Evolutionary conservation across 2,888 invertebrate genomes (phyloP), one percentile per base, ranked within the genome.

Genomic region (Kuschelorhynchus macadamiae): DNA sequence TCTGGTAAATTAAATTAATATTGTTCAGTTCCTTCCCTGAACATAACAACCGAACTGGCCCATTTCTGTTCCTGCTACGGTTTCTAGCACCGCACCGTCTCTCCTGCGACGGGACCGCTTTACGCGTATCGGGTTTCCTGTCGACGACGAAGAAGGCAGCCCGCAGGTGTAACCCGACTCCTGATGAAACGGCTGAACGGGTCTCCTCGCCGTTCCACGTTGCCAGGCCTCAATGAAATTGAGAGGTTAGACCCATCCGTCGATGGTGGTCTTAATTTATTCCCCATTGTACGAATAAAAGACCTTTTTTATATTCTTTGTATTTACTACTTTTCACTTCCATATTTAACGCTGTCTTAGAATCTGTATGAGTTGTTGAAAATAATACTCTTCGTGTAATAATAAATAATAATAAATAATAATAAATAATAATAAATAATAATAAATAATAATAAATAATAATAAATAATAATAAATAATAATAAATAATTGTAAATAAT

Each of bases 161-260:
- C 80, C 79, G 80, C 80, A 80, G 80, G 80, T 81, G 81, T 76
- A 81, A 81, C 77, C 70, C 73, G 81, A 81, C 78, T 74, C 67
- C 56, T 61, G 59, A 50, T 60, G 66, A 66, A 66, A 59, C 59
- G 60, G 46, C 50, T 52, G 57, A 59, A 44, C 59, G 65, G 60
- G 66, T 46, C 49, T 50, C 41, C 42, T 25, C 42, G 2, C 46
- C 46, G 32, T 57, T 44, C 56, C 32, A 32, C 42, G 60, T 61
- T 52, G 44, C 44, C 8, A 42, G 21, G 39, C 57, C 56, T 52
- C 36, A 62, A 61, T 61, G 67, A 61, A 67, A 67, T 44, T 50
- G 61, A 61, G 67, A 61, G 61, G 60, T 52, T 60, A 47, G 18
- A 60, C 46, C 47, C 47, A 55, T 59, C 49, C 50, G 25, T 50